Evolutionary conservation across 2,888 invertebrate species (phyloP).

Genomic region (Helobdella robusta): DNA sequence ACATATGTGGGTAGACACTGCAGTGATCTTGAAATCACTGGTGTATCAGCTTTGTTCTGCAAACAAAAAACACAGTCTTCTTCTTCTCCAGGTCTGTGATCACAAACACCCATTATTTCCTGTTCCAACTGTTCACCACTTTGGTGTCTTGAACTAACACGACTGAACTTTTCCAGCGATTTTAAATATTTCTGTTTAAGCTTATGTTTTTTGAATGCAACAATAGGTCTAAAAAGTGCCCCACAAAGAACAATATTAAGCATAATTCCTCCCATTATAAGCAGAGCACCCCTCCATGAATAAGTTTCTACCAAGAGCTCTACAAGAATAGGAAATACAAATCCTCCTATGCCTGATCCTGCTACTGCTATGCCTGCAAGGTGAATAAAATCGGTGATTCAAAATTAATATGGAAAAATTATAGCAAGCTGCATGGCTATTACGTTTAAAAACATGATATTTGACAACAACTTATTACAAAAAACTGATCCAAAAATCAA

Average conservation of each 20-base stretch:
- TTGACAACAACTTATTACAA: no score
- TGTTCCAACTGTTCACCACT: conserved; percentile 17
- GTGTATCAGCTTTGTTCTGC: conserved; percentile 10
- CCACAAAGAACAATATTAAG: conserved; percentile 45
- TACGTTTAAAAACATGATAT: no score
- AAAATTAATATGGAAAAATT: not conserved
- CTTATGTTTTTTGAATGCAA: conserved; percentile 35
- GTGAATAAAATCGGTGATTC: not conserved
- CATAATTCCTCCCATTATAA: conserved; percentile 44
- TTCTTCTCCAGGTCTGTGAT: conserved; percentile 20
- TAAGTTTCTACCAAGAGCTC: conserved; percentile 43
- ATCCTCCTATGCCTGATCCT: conserved; percentile 48
- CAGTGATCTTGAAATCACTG: conserved; percentile 5
- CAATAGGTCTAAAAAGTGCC: conserved; percentile 43
- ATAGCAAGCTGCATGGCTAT: no score
- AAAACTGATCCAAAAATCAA: no score
- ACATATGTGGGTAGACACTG: conserved; percentile 18
- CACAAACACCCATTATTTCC: conserved; percentile 19
- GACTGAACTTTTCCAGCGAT: conserved; percentile 17
- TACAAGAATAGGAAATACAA: conserved; percentile 45
- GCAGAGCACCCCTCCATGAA: conserved; percentile 46
- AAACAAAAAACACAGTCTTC: conserved; percentile 22
- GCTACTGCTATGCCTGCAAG: conserved; percentile 43
- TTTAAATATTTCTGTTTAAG: conserved; percentile 7
- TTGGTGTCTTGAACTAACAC: conserved; percentile 18